Evolutionary conservation across 2,797 vertebrate species (phyloP), one percentile per base, ranked within the genome.

Genomic region (Cephalopachus bancanus): DNA sequence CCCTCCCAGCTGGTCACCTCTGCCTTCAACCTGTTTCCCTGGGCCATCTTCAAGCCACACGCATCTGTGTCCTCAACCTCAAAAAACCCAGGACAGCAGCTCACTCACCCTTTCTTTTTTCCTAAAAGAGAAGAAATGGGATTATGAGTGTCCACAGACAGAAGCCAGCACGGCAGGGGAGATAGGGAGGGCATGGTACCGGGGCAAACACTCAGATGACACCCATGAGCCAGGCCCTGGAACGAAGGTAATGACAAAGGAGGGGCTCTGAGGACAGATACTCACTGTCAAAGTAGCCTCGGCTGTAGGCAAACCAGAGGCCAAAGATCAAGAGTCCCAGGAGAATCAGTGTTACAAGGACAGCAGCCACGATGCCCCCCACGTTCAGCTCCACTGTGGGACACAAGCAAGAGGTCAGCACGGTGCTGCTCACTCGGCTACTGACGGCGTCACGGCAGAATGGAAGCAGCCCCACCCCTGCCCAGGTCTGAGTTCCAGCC

Each of bases 231-330:
- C 4, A 28, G 1, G 6, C 30, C 89, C 49, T 28, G 64, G 44
- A 22, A n/a, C 2, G 49, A 44, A 51, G 37, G 28, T 1, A 16
- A 30, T 8, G 4, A 12, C 3, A 24, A 83, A 85, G 62, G 44
- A 67, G 19, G 57, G 49, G 19, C 64, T 59, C 1, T 26, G 19
- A 1, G 9, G 10, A 16, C 15, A 30, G 37, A 80, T 24, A 99
- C 99, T 99, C 97, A 99, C 99, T 98, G 87, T 99, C 98, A 65
- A 99, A 98, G 98, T 99, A 99, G 98, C 99, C 99, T 57, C 99
- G 99, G 92, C 98, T 99, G 65, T 99, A 95, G 89, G 99, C 99
- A 10, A 98, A 99, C 99, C 99, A 99, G 98, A 99, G 0, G 3
- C 98, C 99, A 16, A 99, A 98, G 79, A 78, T 97, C 80, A 99